phyloP scores from a whole-genome alignment of 2,797 vertebrate genomes.

The Anabacerthia variegaticeps region DNA sequence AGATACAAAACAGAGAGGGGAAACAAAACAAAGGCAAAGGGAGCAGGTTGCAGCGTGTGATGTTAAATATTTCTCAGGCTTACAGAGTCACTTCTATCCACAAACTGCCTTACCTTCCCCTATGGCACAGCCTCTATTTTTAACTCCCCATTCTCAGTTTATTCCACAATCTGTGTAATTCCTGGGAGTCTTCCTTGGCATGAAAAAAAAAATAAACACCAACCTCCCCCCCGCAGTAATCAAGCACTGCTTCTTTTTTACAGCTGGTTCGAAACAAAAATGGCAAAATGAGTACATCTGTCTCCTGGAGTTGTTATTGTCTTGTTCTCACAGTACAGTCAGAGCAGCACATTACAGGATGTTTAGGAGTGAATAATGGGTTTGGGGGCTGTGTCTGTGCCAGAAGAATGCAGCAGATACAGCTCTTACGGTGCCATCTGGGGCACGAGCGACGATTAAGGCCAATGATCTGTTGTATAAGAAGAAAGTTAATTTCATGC shows the following conservation, averaged over 20 bases:
- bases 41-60: not conserved
- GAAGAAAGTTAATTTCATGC: not conserved
- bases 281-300: slow-evolving; percentile 31
- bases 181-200: not conserved
- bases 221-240: not conserved
- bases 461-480: not conserved
- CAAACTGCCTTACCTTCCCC: not conserved
- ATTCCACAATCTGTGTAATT: not conserved
- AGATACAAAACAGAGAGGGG: not conserved
- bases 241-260: slow-evolving; percentile 27
- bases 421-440: not conserved
- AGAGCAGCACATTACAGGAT: not conserved
- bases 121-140: not conserved
- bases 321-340: not conserved
- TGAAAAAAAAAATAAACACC: not conserved
- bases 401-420: not conserved
- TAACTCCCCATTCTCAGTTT: not conserved
- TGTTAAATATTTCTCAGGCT: not conserved
- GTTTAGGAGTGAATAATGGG: slow-evolving; percentile 14
- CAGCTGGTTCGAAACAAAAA: slow-evolving; percentile 39
- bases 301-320: not conserved
- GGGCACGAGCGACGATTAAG: not conserved
- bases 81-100: not conserved
- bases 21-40: not conserved
- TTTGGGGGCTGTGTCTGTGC: not conserved